A percentile compares a stretch with the other conserved stretches of the same genome.
Conservation (phyloP, 2,113 vertebrate species). For the Xiphias gladius region DNA sequence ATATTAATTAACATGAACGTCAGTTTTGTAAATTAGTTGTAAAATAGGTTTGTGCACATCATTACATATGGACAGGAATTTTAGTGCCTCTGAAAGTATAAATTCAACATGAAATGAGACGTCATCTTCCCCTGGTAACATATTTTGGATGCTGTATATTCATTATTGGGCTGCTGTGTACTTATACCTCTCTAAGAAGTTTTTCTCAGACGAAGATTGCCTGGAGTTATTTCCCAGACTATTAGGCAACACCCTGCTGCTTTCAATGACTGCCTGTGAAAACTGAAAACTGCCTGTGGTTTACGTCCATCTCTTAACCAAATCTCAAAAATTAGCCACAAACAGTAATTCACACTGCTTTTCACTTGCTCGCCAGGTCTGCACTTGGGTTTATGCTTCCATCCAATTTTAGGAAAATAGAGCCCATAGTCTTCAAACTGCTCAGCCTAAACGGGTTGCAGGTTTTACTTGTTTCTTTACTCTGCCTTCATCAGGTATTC, state of each 20-base stretch:
- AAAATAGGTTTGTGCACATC: background rate
- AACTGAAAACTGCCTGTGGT: background rate
- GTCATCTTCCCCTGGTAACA: background rate
- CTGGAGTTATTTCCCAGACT: background rate
- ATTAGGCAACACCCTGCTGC: conserved; percentile 1
- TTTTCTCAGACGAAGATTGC: background rate
- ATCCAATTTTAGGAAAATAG: background rate
- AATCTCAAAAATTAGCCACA: background rate
- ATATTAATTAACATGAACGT: background rate
- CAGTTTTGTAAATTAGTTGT: background rate
- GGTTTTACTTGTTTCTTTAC: conserved; percentile 46
- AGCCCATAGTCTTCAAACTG: background rate
- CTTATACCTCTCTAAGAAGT: background rate
- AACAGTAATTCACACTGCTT: background rate
- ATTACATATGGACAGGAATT: background rate
- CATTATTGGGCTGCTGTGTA: background rate
- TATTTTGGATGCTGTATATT: conserved; percentile 1
- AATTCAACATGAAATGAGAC: conserved; percentile 13
- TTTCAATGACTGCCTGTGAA: background rate
- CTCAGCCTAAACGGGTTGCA: conserved; percentile 25
- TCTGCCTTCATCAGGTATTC: conserved; percentile 87
- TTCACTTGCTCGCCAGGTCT: background rate
- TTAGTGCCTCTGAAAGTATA: background rate
- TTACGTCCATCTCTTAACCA: background rate
- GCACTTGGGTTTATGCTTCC: background rate